Conservation (phyloP, 2,113 vertebrate genomes). For the Myotis davidii region DNA sequence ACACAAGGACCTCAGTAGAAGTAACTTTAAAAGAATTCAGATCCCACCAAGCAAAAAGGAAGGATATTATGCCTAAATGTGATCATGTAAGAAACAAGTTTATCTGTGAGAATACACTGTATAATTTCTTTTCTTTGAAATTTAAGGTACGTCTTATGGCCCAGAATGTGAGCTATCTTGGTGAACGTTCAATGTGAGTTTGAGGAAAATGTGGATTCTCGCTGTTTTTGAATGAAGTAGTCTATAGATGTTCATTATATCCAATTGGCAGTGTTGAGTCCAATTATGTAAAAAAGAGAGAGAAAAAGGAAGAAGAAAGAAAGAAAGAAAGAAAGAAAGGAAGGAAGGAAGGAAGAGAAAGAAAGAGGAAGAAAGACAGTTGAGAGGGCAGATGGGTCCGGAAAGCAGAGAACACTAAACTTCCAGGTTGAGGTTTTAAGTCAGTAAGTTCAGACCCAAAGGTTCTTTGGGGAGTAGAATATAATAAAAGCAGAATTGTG, state of each 20-base stretch:
- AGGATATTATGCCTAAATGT: background rate
- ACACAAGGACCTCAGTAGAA: background rate
- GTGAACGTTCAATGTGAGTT: background rate
- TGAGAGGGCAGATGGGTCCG: background rate
- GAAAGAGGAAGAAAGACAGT: accelerated
- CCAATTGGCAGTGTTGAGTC: background rate
- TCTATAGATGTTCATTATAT: background rate
- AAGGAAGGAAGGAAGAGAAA: accelerated
- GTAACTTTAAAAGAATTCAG: background rate
- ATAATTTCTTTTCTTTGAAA: background rate
- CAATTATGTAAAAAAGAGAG: background rate
- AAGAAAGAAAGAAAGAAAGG: background rate
- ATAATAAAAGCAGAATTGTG: background rate
- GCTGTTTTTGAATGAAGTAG: background rate
- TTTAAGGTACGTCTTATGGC: background rate
- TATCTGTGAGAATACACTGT: background rate
- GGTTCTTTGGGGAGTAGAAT: background rate
- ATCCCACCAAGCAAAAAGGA: background rate
- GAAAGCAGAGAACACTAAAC: background rate
- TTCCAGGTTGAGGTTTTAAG: background rate
- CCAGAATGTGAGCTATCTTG: background rate
- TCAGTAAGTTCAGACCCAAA: background rate
- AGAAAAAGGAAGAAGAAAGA: accelerated
- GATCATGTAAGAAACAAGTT: background rate
- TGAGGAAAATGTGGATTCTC: background rate